phyloP scores from a whole-genome alignment of 2,888 invertebrate species.

The Athalia circularis region DNA sequence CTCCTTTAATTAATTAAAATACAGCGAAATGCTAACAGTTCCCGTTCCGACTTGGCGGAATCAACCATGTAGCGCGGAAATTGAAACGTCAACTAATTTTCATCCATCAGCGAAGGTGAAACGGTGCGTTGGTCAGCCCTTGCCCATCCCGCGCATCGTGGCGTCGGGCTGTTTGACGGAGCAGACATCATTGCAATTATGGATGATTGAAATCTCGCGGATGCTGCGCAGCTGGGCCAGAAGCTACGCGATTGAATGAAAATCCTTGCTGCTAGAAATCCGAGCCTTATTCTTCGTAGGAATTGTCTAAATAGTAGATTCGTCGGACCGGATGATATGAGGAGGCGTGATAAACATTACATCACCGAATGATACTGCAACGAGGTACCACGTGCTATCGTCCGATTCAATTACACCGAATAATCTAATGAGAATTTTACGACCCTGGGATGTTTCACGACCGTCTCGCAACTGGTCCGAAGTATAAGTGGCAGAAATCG shows the following conservation, averaged over 20 bases:
- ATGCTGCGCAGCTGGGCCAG: neutral
- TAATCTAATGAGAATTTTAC: slow-evolving; percentile 14
- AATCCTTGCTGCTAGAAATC: neutral
- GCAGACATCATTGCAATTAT: slow-evolving; percentile 15
- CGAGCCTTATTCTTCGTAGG: no score
- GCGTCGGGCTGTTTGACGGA: neutral
- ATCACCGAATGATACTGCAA: no score
- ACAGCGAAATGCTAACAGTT: neutral
- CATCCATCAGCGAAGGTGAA: neutral
- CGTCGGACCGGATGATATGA: no score
- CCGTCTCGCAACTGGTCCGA: neutral
- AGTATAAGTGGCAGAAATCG: neutral
- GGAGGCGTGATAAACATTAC: no score
- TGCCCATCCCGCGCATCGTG: neutral
- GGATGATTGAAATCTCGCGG: slow-evolving; percentile 4
- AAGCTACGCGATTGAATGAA: no score
- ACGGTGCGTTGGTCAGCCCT: neutral
- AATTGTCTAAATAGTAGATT: no score
- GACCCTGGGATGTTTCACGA: neutral
- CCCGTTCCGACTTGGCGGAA: neutral
- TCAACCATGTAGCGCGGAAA: neutral
- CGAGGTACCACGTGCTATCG: no score
- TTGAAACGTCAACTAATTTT: slow-evolving; percentile 5
- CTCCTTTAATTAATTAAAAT: neutral
- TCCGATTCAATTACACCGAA: neutral